Evolutionary conservation across 2,888 invertebrate species (phyloP).

Genomic region (Unio delphinus): DNA sequence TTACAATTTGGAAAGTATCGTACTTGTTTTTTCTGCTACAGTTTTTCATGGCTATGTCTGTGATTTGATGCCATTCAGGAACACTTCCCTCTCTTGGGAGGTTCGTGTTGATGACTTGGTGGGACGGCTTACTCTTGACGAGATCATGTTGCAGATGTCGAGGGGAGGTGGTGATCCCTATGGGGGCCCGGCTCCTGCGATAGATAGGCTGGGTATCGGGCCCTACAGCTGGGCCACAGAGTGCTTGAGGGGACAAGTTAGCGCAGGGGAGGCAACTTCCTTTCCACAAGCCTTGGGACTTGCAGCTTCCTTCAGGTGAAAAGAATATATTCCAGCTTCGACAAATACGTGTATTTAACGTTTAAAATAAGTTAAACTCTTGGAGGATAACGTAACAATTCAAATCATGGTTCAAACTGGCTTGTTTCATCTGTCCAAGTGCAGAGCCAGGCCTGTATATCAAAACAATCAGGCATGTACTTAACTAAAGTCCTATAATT

Average conservation of each 20-base stretch:
- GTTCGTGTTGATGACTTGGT: constrained; percentile 63
- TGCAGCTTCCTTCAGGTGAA: constrained; percentile 66
- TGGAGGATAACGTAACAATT: no score
- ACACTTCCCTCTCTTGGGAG: constrained; percentile 59
- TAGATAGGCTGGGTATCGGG: constrained; percentile 55
- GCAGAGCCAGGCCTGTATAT: no score
- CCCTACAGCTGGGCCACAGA: constrained; percentile 67
- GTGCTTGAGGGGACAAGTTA: constrained; percentile 64
- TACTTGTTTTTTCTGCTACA: no score
- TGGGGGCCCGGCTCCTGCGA: constrained; percentile 59
- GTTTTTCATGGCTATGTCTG: no score
- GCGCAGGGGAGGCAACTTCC: constrained; percentile 62
- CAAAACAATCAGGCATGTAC: no score
- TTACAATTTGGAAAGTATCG: no score
- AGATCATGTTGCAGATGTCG: constrained; percentile 57
- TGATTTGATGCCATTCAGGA: constrained; percentile 52
- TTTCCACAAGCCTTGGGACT: constrained; percentile 67
- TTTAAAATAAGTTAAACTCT: no score
- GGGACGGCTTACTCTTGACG: constrained; percentile 54
- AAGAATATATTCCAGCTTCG: no score
- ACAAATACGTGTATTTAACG: no score
- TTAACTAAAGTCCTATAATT: no score
- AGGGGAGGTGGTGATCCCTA: constrained; percentile 48
- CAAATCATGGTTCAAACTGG: no score
- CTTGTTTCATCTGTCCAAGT: no score